A percentile compares a stretch with the other conserved stretches of the same genome.
These are phyloP conservation scores for Sebastes oblongus DNA, from an alignment of 2,797 vertebrate genomes.

Conservation along the genomic window DNA sequence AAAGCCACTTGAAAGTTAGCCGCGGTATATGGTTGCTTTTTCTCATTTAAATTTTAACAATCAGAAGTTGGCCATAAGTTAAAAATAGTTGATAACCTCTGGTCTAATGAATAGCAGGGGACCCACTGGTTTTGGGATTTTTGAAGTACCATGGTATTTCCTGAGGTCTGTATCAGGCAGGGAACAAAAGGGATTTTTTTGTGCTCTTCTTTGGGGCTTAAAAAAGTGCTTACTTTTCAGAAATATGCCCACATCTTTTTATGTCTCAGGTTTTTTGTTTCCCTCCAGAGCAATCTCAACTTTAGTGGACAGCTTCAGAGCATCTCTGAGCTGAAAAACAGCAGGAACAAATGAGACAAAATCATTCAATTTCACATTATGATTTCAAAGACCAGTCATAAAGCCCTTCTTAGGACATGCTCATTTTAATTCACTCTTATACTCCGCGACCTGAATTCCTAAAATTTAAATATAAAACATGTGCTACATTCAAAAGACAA, in stretches of 20 bases:
- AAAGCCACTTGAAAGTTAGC: neutral
- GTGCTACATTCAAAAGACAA: neutral
- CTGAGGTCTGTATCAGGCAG: neutral
- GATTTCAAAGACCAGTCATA: neutral
- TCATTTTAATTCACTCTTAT: neutral
- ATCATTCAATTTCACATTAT: neutral
- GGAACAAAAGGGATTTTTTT: neutral
- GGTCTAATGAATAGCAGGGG: conserved; percentile 4
- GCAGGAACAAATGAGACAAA: neutral
- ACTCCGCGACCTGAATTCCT: neutral
- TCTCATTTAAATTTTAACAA: neutral
- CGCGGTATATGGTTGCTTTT: neutral
- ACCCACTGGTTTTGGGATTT: neutral
- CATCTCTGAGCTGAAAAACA: neutral
- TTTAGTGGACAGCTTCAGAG: neutral
- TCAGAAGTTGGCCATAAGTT: neutral
- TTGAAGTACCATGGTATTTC: neutral
- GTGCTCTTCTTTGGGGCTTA: neutral
- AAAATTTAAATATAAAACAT: neutral
- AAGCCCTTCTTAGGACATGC: neutral
- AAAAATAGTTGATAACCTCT: neutral
- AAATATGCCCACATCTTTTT: neutral
- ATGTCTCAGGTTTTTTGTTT: neutral
- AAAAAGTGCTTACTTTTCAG: neutral
- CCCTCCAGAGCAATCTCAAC: neutral